phyloP scores from a whole-genome alignment of 2,888 invertebrate genomes.

The Polyommatus icarus region DNA sequence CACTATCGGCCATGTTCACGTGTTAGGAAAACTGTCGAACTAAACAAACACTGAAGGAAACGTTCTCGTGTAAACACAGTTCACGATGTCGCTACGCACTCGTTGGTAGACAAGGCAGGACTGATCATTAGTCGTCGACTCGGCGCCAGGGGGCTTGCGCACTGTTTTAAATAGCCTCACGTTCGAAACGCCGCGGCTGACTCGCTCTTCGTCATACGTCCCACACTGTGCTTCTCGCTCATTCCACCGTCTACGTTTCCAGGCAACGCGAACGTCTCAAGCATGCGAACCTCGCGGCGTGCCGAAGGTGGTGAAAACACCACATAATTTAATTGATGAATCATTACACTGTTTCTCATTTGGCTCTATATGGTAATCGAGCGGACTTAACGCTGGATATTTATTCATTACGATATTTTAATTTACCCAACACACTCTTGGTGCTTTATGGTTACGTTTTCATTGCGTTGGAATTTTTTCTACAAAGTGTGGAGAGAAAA shows the following conservation, averaged over 20 bases:
- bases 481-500: not conserved
- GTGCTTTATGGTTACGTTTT: slow-evolving; percentile 33
- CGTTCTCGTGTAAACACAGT: slow-evolving; percentile 73
- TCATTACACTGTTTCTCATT: slow-evolving; percentile 65
- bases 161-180: slow-evolving; percentile 80
- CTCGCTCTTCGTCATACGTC: slow-evolving; percentile 69
- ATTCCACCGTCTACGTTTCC: slow-evolving; percentile 61
- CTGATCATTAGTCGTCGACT: slow-evolving; percentile 79
- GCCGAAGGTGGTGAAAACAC: slow-evolving; percentile 48
- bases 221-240: slow-evolving; percentile 79
- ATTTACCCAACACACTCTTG: slow-evolving; percentile 48
- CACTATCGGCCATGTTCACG: slow-evolving; percentile 89
- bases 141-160: slow-evolving; percentile 79
- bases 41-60: slow-evolving; percentile 76
- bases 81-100: slow-evolving; percentile 68
- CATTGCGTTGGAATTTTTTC: not conserved
- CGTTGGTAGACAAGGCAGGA: slow-evolving; percentile 72
- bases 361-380: slow-evolving; percentile 64
- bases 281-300: slow-evolving; percentile 38
- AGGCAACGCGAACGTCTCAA: slow-evolving; percentile 33
- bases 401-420: slow-evolving; percentile 61
- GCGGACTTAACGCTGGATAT: slow-evolving; percentile 46
- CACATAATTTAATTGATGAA: slow-evolving; percentile 67
- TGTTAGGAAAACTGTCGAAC: slow-evolving; percentile 61
- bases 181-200: slow-evolving; percentile 64